Evolutionary conservation across 1,140 invertebrate genomes (phyloP), one percentile per base, ranked within the genome.

Genomic region (Solenopsis invicta): DNA sequence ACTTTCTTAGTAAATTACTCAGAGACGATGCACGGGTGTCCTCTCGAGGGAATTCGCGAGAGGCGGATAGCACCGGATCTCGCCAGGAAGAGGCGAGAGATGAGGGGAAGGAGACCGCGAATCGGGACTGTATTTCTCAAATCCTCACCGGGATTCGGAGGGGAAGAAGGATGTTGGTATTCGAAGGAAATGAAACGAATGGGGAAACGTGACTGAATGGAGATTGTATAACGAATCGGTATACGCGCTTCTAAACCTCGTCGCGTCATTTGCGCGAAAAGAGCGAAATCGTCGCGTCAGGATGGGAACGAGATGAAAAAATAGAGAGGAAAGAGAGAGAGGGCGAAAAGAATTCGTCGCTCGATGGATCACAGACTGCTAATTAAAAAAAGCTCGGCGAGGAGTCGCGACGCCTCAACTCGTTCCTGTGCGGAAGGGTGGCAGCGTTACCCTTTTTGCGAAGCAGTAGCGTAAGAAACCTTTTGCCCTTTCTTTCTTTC

Each of bases 281-380:
- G 41, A 16, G n/a, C 5, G 16, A 5, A 62, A 62, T 62, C 16
- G n/a, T 4, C n/a, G 74, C 59, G 41, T 34, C 29, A 2, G 29
- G 29, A 45, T 21, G 37, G 24, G 34, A 54, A 24, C 37, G 18
- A 29, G 16, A 10, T 24, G 13, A 34, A 56, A 48, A 12, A 29
- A 62, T 45, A 29, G 29, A 9, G 18, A 59, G n/a, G 9, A 61
- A 61, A 5, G 18, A 13, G 16, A 24, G 16, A 5, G 41, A 81
- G 48, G 67, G 54, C 13, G 50, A 72, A 77, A 64, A 64, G 59
- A 85, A 90, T n/a, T n/a, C 81, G 89, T 90, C 77, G 78, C 80
- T 89, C 45, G 76, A 88, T 61, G 75, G 88, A 90, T 90, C 88
- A 89, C 88, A 90, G 89, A 76, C 75, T 50, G 86, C 81, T 78